Conservation (phyloP, 1,140 invertebrate genomes). For the Drosophila parvula region DNA sequence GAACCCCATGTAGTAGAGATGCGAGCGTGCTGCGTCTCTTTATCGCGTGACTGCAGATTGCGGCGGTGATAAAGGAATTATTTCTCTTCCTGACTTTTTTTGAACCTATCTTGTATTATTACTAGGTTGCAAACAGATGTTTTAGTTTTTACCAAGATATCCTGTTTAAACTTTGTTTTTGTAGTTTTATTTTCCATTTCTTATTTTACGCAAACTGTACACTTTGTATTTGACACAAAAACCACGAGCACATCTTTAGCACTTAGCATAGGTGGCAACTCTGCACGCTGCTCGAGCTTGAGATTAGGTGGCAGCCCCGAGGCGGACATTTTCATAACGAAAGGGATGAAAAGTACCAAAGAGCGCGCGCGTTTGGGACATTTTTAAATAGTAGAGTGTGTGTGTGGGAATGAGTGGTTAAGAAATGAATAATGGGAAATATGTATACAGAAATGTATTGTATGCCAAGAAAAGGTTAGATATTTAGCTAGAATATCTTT, state of each 20-base stretch:
- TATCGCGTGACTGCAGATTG: conserved; percentile 9
- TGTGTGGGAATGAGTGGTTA: background rate
- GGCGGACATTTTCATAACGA: conserved; percentile 23
- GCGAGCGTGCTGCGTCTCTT: conserved; percentile 26
- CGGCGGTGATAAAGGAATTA: background rate
- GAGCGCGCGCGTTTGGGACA: conserved; percentile 17
- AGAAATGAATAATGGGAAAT: background rate
- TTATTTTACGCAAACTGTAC: no score
- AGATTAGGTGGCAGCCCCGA: conserved; percentile 26
- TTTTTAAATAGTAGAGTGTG: conserved; percentile 8
- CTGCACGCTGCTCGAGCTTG: conserved; percentile 3
- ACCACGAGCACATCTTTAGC: conserved; percentile 28
- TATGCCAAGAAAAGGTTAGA: background rate
- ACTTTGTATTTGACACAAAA: background rate
- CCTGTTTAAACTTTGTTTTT: background rate
- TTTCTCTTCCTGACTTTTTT: background rate
- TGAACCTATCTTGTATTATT: background rate
- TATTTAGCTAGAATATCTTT: background rate
- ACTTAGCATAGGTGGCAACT: conserved; percentile 22
- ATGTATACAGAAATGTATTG: background rate
- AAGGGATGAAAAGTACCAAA: conserved; percentile 39
- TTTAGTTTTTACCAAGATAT: background rate
- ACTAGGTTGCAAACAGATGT: no score
- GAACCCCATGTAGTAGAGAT: conserved; percentile 42
- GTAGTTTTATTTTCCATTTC: background rate